A percentile compares a stretch with the other conserved stretches of the same genome.
These are phyloP conservation scores for Mustela lutreola DNA, from an alignment of 2,113 vertebrate species.

Conservation along the genomic window DNA sequence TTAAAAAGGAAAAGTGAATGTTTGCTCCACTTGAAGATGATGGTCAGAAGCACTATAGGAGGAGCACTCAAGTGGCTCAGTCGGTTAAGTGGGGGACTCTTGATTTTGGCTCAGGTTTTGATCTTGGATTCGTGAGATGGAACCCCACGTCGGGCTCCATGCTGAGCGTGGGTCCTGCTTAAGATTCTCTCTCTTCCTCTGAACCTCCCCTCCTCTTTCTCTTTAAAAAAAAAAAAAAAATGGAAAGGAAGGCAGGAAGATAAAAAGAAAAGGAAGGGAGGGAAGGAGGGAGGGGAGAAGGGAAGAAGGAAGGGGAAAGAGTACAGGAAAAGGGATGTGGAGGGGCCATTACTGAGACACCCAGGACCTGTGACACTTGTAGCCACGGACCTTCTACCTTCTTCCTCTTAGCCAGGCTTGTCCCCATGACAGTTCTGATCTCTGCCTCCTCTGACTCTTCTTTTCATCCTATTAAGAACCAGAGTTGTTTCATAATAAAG, in stretches of 20 bases:
- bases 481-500: constrained; percentile 61
- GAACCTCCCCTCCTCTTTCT: neutral
- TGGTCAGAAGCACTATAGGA: neutral
- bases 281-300: accelerated
- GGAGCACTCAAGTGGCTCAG: neutral
- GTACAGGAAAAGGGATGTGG: neutral
- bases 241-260: neutral
- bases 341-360: constrained; percentile 67
- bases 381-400: constrained; percentile 69
- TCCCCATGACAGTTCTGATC: constrained; percentile 65
- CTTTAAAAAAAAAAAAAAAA: neutral
- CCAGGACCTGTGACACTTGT: constrained; percentile 75
- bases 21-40: neutral
- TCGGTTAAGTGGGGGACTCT: neutral
- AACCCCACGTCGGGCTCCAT: accelerated
- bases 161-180: neutral
- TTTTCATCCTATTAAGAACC: constrained; percentile 78
- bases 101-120: neutral
- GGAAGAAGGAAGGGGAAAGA: neutral
- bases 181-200: neutral
- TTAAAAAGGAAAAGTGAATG: neutral
- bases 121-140: neutral
- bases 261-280: accelerated
- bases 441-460: constrained; percentile 67
- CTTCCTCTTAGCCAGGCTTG: constrained; percentile 76